phyloP scores from a whole-genome alignment of 2,888 invertebrate genomes.

The Graphium colonna region DNA sequence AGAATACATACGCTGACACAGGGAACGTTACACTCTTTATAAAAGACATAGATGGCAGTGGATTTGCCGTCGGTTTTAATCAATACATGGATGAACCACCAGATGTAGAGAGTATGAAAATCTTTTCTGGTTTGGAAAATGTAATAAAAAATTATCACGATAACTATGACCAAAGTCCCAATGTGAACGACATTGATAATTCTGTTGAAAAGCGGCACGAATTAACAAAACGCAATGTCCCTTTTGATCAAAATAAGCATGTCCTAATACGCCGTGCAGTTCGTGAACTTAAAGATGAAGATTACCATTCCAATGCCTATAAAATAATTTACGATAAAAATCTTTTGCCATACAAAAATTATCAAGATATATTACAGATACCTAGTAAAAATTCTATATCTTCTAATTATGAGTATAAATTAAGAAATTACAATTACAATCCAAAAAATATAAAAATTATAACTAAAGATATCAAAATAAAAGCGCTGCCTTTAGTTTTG shows the following conservation, averaged over 20 bases:
- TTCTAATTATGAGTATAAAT: constrained; percentile 25
- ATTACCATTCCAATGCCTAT: constrained; percentile 49
- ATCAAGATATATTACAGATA: constrained; percentile 41
- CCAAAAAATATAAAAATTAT: constrained; percentile 20
- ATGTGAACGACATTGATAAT: constrained; percentile 25
- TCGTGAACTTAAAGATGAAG: constrained; percentile 29
- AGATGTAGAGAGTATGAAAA: constrained; percentile 54
- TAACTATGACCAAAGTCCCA: constrained; percentile 38
- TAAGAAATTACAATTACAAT: constrained; percentile 21
- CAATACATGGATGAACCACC: constrained; percentile 60
- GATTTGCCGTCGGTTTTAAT: constrained; percentile 63
- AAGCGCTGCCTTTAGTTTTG: constrained; percentile 30
- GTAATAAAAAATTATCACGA: constrained; percentile 54
- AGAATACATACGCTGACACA: constrained; percentile 37
- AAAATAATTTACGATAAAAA: constrained; percentile 40
- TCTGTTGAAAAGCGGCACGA: constrained; percentile 24
- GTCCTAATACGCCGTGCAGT: constrained; percentile 36
- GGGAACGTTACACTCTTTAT: constrained; percentile 53
- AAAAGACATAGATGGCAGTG: constrained; percentile 61
- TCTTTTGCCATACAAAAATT: constrained; percentile 40
- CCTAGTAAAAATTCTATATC: constrained; percentile 28
- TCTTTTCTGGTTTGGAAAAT: constrained; percentile 59
- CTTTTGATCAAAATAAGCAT: constrained; percentile 11
- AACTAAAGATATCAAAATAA: constrained; percentile 20
- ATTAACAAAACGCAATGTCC: constrained; percentile 26